Evolutionary conservation across 1,140 invertebrate species (phyloP).

Genomic region (Lutraria rhynchaena): DNA sequence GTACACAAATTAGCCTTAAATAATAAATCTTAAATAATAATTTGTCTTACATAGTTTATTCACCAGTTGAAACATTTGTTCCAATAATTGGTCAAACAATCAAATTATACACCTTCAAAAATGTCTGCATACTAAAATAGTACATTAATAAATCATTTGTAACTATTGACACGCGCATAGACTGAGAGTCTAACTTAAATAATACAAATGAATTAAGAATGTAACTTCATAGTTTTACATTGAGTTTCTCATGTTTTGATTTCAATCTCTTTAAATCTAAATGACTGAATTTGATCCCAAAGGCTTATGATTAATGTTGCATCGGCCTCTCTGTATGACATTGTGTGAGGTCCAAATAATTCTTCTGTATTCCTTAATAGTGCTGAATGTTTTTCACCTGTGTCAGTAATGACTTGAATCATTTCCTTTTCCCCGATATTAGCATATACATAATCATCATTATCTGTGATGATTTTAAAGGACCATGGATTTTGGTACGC

Average conservation of each 20-base stretch:
- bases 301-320: constrained; percentile 38
- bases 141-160: no score
- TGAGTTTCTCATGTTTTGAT: constrained; percentile 39
- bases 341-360: constrained; percentile 54
- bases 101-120: no score
- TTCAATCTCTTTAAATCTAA: constrained; percentile 53
- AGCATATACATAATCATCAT: constrained; percentile 48
- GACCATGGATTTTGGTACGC: constrained; percentile 52
- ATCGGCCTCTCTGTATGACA: constrained; percentile 48
- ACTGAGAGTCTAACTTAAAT: no score
- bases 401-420: constrained; percentile 51
- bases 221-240: no score
- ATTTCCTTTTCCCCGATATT: constrained; percentile 55
- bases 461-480: constrained; percentile 48
- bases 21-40: no score
- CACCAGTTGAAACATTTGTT: no score
- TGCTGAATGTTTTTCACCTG: constrained; percentile 11
- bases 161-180: no score
- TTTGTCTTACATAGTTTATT: no score
- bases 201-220: no score
- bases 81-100: no score
- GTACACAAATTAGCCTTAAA: no score
- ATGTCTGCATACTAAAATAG: no score
- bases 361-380: constrained; percentile 44
- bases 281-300: constrained; percentile 54